Conservation (phyloP, 1,140 invertebrate species). For the Ips typographus region DNA sequence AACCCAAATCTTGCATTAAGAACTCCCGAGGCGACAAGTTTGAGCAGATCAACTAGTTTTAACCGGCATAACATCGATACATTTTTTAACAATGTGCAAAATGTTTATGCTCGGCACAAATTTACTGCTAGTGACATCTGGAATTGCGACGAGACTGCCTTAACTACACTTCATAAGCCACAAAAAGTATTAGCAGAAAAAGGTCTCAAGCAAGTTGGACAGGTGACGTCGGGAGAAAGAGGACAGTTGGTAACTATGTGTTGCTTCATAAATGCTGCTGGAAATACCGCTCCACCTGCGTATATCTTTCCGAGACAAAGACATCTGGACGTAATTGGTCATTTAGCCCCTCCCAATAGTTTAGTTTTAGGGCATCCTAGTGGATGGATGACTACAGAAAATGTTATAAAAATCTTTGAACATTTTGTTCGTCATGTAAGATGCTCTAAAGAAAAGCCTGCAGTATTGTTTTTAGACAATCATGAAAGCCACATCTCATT, state of each 20-base stretch:
- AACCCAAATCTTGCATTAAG: neutral
- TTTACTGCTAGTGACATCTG: slow-evolving; percentile 10
- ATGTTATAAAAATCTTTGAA: slow-evolving; percentile 52
- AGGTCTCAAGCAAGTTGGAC: slow-evolving; percentile 19
- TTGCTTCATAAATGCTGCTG: slow-evolving; percentile 45
- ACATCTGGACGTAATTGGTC: slow-evolving; percentile 48
- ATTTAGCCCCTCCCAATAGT: slow-evolving; percentile 47
- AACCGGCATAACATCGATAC: neutral
- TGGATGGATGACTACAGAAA: slow-evolving; percentile 55
- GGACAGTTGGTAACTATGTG: slow-evolving; percentile 48
- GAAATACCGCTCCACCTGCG: slow-evolving; percentile 47
- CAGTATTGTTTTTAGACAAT: slow-evolving; percentile 53
- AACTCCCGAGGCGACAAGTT: slow-evolving; percentile 3
- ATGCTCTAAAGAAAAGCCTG: slow-evolving; percentile 44
- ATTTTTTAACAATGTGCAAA: neutral
- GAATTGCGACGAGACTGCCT: slow-evolving; percentile 26
- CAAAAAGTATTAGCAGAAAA: slow-evolving; percentile 24
- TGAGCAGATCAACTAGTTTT: neutral
- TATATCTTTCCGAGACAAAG: slow-evolving; percentile 49
- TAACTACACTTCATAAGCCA: slow-evolving; percentile 24
- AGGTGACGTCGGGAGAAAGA: slow-evolving; percentile 28
- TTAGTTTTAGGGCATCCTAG: slow-evolving; percentile 50
- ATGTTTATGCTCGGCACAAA: neutral
- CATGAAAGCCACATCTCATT: slow-evolving; percentile 48
- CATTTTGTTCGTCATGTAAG: slow-evolving; percentile 49